Evolutionary conservation across 2,888 invertebrate genomes (phyloP).

Genomic region (Hirtodrosophila duncani): DNA sequence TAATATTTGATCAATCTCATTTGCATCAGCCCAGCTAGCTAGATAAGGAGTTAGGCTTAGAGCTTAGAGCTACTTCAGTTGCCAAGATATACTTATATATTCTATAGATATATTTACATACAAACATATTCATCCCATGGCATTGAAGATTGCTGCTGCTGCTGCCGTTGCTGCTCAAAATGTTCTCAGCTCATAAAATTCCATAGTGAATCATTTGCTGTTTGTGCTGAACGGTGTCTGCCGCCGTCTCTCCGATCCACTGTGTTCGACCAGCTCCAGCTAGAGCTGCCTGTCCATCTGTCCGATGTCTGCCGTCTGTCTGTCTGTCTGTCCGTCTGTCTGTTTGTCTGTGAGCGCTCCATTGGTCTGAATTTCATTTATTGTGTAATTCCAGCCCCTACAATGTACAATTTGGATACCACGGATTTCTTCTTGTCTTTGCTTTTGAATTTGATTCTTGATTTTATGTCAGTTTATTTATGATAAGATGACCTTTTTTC

Average conservation of each 20-base stretch:
- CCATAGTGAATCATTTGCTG: conserved; percentile 67
- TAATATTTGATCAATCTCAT: conserved; percentile 68
- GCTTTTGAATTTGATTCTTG: conserved; percentile 71
- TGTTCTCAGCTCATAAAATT: conserved; percentile 74
- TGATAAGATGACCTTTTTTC: conserved; percentile 70
- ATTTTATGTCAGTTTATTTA: conserved; percentile 74
- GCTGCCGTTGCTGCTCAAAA: conserved; percentile 29
- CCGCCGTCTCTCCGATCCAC: conserved; percentile 42
- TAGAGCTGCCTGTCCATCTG: conserved; percentile 2
- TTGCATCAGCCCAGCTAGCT: conserved; percentile 39
- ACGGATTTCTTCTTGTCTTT: conserved; percentile 61
- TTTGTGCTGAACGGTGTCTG: conserved; percentile 32
- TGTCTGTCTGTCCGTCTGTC: conserved; percentile 9
- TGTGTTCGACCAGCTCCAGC: conserved; percentile 3
- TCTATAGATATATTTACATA: neutral
- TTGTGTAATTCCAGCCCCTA: conserved; percentile 69
- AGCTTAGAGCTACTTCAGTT: conserved; percentile 47
- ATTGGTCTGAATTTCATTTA: conserved; percentile 71
- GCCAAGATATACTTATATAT: conserved; percentile 23
- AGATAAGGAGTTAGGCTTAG: conserved; percentile 33
- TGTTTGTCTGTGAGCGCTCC: conserved; percentile 29
- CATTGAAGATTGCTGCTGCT: conserved; percentile 37
- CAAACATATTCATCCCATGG: conserved; percentile 41
- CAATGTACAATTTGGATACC: conserved; percentile 63
- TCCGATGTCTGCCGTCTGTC: conserved; percentile 1